Conservation (phyloP, 2,797 vertebrate species). For the Eupleurogrammus muticus region DNA sequence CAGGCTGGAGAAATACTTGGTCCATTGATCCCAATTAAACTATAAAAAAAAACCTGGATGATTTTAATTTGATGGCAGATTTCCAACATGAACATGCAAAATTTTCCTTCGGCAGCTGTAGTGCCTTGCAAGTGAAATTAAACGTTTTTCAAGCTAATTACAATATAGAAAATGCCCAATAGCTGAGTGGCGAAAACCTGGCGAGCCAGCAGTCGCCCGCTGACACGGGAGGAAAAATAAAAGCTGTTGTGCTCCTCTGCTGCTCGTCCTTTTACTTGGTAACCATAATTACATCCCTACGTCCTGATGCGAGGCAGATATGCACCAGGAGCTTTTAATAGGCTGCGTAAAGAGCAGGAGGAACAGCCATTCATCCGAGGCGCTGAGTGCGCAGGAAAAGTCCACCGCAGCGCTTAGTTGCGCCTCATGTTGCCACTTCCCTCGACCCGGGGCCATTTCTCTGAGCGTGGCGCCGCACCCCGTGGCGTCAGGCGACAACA, state of each 20-base stretch:
- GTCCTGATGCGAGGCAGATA: constrained; percentile 69
- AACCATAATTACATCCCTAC: constrained; percentile 69
- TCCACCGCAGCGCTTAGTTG: constrained; percentile 38
- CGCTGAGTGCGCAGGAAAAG: constrained; percentile 70
- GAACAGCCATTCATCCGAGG: constrained; percentile 43
- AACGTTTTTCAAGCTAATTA: constrained; percentile 7
- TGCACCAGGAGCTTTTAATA: constrained; percentile 63
- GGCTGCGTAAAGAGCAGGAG: constrained; percentile 54
- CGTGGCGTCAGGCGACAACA: constrained; percentile 1
- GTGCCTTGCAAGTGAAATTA: not conserved
- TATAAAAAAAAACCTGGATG: too few relatives aligned
- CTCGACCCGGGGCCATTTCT: constrained; percentile 29
- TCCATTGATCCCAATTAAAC: too few relatives aligned
- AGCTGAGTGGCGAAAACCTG: constrained; percentile 35
- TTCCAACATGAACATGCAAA: too few relatives aligned
- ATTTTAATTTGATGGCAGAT: too few relatives aligned
- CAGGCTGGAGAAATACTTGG: too few relatives aligned
- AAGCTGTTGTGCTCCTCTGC: constrained; percentile 37
- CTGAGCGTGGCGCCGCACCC: constrained; percentile 13
- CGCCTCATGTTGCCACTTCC: constrained; percentile 28
- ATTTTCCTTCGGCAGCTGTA: not conserved
- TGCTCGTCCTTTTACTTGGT: constrained; percentile 49
- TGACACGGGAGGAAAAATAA: constrained; percentile 43
- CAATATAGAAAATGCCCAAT: constrained; percentile 21
- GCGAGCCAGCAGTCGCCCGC: constrained; percentile 36